Evolutionary conservation across 1,140 invertebrate genomes (phyloP).

Genomic region (Phymastichus coffea): DNA sequence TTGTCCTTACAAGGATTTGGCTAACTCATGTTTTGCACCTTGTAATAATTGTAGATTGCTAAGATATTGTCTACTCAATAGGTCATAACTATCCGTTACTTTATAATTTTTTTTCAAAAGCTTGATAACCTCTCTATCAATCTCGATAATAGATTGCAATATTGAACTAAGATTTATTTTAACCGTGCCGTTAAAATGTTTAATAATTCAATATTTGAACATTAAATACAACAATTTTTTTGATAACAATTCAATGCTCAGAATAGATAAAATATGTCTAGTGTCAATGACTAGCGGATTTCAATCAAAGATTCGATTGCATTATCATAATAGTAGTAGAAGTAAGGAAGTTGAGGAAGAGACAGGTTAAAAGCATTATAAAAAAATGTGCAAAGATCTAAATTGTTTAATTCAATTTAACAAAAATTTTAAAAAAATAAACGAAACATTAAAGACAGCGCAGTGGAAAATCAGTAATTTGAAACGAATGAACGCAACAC

Average conservation of each 20-base stretch:
- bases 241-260: conserved; percentile 2
- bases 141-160: background rate
- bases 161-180: conserved; percentile 18
- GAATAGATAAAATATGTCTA: conserved; percentile 19
- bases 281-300: conserved; percentile 8
- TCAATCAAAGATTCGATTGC: conserved; percentile 1
- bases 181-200: conserved; percentile 21
- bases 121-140: background rate
- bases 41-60: conserved; percentile 10
- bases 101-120: conserved; percentile 23
- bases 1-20: conserved; percentile 25
- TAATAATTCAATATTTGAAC: no score
- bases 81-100: conserved; percentile 20
- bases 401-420: conserved; percentile 46
- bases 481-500: conserved; percentile 31
- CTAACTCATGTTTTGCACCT: background rate
- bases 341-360: conserved; percentile 18
- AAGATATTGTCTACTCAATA: conserved; percentile 10
- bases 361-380: conserved; percentile 26
- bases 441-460: conserved; percentile 29
- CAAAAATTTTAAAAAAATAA: conserved; percentile 46
- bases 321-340: conserved; percentile 1
- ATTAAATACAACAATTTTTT: conserved; percentile 17
- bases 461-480: conserved; percentile 27
- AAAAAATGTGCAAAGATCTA: conserved; percentile 43